These are phyloP conservation scores for Ooceraea biroi DNA, from an alignment of 1,140 invertebrate species.

Conservation along the genomic window DNA sequence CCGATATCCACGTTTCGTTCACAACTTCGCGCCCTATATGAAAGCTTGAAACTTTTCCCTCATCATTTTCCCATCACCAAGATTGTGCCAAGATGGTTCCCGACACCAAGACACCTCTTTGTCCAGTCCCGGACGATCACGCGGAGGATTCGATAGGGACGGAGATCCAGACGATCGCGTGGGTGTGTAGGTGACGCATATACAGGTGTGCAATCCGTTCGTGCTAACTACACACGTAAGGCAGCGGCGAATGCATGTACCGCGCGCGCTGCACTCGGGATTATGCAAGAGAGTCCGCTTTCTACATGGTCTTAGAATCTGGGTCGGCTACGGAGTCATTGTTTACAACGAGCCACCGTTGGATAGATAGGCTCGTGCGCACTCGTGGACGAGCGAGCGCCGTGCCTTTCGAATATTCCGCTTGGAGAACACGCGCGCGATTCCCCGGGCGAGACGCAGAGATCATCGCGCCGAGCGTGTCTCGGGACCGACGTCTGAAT, in stretches of 20 bases:
- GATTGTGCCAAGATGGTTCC: too few species aligned
- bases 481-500: neutral
- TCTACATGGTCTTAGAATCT: slow-evolving; percentile 82
- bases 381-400: slow-evolving; percentile 36
- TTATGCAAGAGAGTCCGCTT: slow-evolving; percentile 82
- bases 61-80: too few species aligned
- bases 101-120: neutral
- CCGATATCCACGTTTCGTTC: too few species aligned
- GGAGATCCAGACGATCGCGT: slow-evolving; percentile 9
- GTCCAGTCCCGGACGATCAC: neutral
- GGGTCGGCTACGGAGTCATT: slow-evolving; percentile 79
- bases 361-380: slow-evolving; percentile 67
- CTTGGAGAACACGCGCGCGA: neutral
- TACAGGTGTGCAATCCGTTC: slow-evolving; percentile 62
- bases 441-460: neutral
- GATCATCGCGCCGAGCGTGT: neutral
- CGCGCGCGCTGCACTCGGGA: slow-evolving; percentile 58
- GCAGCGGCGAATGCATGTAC: slow-evolving; percentile 49
- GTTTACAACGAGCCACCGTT: slow-evolving; percentile 77
- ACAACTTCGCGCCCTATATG: neutral
- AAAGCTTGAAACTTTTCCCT: neutral
- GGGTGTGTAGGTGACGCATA: slow-evolving; percentile 37
- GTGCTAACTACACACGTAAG: slow-evolving; percentile 47
- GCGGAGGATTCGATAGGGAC: slow-evolving; percentile 5
- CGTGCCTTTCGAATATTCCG: slow-evolving; percentile 40